Conservation (phyloP, 1,140 invertebrate genomes). For the Chymomyza costata region DNA sequence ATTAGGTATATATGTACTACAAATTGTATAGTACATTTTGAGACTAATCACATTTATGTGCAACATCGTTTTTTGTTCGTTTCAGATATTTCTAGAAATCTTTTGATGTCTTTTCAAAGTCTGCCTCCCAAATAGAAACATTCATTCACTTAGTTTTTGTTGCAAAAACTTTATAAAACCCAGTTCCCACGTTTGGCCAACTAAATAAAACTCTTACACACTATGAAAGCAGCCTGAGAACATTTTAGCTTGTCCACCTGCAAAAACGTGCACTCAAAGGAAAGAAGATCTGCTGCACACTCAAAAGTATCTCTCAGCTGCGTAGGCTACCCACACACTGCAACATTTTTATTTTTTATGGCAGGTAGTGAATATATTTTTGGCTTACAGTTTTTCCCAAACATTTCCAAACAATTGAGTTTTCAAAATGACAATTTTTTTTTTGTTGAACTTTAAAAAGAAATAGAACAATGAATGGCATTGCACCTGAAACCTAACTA, state of each 20-base stretch:
- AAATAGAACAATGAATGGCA: constrained; percentile 53
- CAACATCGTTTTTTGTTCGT: no score
- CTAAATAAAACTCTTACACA: constrained; percentile 12
- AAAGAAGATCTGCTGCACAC: constrained; percentile 57
- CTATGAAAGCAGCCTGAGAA: constrained; percentile 48
- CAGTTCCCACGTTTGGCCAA: constrained; percentile 59
- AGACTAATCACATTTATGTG: no score
- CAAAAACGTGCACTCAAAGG: constrained; percentile 43
- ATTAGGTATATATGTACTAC: no score
- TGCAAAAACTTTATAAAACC: constrained; percentile 35
- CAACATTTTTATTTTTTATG: constrained; percentile 6
- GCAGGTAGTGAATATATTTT: constrained; percentile 15
- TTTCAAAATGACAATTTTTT: constrained; percentile 62
- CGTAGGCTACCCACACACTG: constrained; percentile 27
- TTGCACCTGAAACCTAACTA: constrained; percentile 56
- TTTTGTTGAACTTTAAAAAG: constrained; percentile 2
- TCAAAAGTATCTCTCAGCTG: constrained; percentile 25
- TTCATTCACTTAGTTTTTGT: no score
- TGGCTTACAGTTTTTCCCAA: constrained; percentile 14
- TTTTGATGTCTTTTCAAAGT: no score
- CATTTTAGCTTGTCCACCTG: constrained; percentile 57
- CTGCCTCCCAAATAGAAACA: no score
- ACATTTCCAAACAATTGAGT: constrained; percentile 64
- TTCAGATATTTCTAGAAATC: no score
- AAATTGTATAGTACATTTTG: no score